Evolutionary conservation across 2,113 vertebrate genomes (phyloP).

Genomic region (Uropsilus gracilis): DNA sequence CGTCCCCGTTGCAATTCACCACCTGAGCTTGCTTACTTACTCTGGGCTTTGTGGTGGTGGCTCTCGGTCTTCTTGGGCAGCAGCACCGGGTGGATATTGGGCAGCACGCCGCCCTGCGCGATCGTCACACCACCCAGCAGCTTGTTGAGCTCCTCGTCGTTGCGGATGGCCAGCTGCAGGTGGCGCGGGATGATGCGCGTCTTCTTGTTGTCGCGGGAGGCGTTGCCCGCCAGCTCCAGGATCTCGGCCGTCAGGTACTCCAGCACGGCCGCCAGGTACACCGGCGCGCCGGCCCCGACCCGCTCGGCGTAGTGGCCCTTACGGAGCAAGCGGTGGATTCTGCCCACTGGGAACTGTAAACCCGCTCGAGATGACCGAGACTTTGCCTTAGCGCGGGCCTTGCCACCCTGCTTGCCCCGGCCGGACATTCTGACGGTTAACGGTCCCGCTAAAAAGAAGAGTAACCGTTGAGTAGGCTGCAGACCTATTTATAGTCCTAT

Average conservation of each 20-base stretch:
- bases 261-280: rapidly evolving
- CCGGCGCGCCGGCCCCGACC: rapidly evolving
- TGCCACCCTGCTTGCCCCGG: rapidly evolving
- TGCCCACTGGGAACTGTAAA: background rate
- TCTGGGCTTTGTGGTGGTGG: background rate
- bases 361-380: background rate
- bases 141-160: constrained; percentile 46
- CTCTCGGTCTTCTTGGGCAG: constrained; percentile 41
- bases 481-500: constrained; percentile 40
- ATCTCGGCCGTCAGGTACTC: background rate
- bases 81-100: background rate
- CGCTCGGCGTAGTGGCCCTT: background rate
- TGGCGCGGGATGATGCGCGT: background rate
- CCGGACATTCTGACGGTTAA: background rate
- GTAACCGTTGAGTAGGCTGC: no score
- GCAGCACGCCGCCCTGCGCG: background rate
- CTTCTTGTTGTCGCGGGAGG: background rate
- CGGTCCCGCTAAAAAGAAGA: no score
- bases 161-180: constrained; percentile 21
- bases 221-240: background rate
- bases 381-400: rapidly evolving
- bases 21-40: background rate
- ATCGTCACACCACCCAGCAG: background rate
- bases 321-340: rapidly evolving
- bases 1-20: rapidly evolving